Base-by-base conservation (phyloP, 1,140 invertebrate species). In the Theocolax elegans region DNA sequence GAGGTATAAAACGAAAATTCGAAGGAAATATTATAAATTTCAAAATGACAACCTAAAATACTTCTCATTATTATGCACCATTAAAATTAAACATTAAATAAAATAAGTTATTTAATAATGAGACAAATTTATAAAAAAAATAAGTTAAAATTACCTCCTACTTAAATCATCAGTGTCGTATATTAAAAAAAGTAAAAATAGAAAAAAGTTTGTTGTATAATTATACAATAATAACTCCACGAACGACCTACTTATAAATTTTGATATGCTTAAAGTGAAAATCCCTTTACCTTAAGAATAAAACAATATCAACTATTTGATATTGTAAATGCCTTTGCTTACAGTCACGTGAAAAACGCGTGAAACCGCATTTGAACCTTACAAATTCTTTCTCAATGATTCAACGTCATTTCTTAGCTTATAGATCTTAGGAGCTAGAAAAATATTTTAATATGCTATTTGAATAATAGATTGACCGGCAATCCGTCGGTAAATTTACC, bases 401-500 rank as follows among this genome's bases (percentile, higher is more conserved):
- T 48, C 7, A 44, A 12, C 19, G 25, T 29, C 15, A 29, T 19
- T 23, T 56, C n/a, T 29, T 17, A 38, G n/a, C 8, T 64, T 56
- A 53, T 27, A 12, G 15, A 27, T 40, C 12, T 66, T 21, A 51
- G 35, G 8, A 66, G 38, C 59, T 70, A 63, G 35, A 64, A 60
- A 65, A 65, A 56, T 23, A 73, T 29, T 35, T 65, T 23, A 72
- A 44, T 65, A 49, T 23, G 15, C 9, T 42, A 38, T 70, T 63
- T 64, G 12, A 40, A 51, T 21, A 48, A 17, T 48, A 64, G 68
- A 70, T 70, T 70, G 68, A 27, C 68, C 68, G 42, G 68, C 60
- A 70, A 70, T 58, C 67, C 40, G 15, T 69, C 15, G 38, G 44
- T 25, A 12, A 19, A 56, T 56, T 56, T 48, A 56, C 40, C 1